These are phyloP conservation scores for Bugula neritina DNA, from an alignment of 2,888 invertebrate species.

Conservation along the genomic window DNA sequence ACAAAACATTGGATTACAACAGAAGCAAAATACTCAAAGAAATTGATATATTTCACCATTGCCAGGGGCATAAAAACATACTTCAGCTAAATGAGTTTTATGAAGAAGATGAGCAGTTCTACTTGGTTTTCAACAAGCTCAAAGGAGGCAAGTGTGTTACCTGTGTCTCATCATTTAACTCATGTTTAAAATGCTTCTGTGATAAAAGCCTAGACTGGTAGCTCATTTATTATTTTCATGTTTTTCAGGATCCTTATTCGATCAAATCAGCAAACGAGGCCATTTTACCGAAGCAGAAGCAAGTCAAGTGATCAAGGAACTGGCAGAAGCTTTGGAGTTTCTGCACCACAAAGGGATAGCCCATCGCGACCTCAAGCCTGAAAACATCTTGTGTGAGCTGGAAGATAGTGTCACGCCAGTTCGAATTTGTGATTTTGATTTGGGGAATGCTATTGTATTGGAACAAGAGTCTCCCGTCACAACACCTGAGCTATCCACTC, in stretches of 20 bases:
- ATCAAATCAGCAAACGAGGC: conserved; percentile 84
- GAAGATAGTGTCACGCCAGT: conserved; percentile 64
- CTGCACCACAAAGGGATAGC: conserved; percentile 85
- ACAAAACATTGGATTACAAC: conserved; percentile 89
- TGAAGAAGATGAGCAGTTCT: conserved; percentile 85
- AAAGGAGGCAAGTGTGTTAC: conserved; percentile 61
- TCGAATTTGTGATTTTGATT: conserved; percentile 96
- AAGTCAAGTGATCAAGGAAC: conserved; percentile 84
- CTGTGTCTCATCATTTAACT: neutral
- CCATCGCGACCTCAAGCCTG: conserved; percentile 93
- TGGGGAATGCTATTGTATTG: conserved; percentile 89
- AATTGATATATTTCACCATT: conserved; percentile 97
- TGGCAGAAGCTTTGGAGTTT: conserved; percentile 87
- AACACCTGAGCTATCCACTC: conserved; percentile 87
- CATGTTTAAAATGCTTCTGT: too few species aligned
- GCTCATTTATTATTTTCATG: too few species aligned
- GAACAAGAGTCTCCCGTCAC: conserved; percentile 64
- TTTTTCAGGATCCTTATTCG: conserved; percentile 74
- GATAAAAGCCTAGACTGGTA: too few species aligned
- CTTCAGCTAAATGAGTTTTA: conserved; percentile 85
- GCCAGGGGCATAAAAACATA: conserved; percentile 93
- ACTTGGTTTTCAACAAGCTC: conserved; percentile 95
- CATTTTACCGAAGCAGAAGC: conserved; percentile 94
- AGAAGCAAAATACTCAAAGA: conserved; percentile 92
- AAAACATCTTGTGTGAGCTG: conserved; percentile 91